Evolutionary conservation across 1,140 invertebrate species (phyloP).

Genomic region (Halictus rubicundus): DNA sequence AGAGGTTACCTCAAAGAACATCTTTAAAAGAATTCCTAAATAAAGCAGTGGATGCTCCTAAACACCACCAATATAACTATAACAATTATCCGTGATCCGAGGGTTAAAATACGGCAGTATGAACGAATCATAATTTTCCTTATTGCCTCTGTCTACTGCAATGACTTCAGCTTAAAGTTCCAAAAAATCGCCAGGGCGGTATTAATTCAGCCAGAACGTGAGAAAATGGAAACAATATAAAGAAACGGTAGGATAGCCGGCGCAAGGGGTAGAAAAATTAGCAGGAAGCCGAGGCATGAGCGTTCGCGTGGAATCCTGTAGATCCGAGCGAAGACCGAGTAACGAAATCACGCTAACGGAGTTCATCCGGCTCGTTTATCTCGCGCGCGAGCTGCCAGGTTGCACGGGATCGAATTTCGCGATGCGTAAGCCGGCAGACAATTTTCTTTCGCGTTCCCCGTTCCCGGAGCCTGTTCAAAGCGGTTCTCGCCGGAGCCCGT

Average conservation of each 20-base stretch:
- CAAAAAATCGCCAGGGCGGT: too few species aligned
- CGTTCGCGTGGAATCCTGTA: slow-evolving; percentile 9
- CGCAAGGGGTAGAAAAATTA: background rate
- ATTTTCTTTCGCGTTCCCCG: slow-evolving; percentile 35
- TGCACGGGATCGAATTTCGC: slow-evolving; percentile 19
- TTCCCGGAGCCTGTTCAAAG: background rate
- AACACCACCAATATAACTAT: too few species aligned
- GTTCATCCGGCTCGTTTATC: slow-evolving; percentile 47
- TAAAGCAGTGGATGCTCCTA: too few species aligned
- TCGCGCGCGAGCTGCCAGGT: slow-evolving; percentile 23
- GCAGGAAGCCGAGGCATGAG: background rate
- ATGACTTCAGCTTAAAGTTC: too few species aligned
- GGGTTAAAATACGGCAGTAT: too few species aligned
- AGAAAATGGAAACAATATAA: too few species aligned
- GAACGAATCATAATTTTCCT: too few species aligned
- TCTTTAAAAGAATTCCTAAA: too few species aligned
- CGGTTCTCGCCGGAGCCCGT: background rate
- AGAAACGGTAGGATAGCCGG: background rate
- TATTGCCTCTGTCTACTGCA: too few species aligned
- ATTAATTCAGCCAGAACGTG: too few species aligned
- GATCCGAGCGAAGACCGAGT: slow-evolving; percentile 36
- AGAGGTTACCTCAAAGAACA: too few species aligned
- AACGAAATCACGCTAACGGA: slow-evolving; percentile 43
- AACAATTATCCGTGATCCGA: too few species aligned
- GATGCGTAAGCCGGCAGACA: slow-evolving; percentile 37